Evolutionary conservation across 2,797 vertebrate genomes (phyloP).

Genomic region (Phyllotis vaccarum): DNA sequence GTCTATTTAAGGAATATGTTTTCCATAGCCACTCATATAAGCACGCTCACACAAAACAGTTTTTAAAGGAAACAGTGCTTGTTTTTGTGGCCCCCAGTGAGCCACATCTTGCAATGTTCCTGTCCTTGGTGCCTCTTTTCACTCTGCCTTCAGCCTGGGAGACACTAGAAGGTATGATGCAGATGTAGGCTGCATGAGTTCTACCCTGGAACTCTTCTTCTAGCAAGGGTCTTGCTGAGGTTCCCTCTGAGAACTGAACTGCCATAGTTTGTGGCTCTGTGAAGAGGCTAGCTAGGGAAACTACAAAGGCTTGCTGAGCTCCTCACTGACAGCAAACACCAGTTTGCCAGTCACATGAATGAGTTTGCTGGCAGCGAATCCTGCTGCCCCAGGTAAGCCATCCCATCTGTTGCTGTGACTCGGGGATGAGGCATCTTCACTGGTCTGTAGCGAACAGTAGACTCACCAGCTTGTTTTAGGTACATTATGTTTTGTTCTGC

Average conservation of each 20-base stretch:
- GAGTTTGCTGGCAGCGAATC: background rate
- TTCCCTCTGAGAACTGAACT: background rate
- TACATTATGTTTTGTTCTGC: background rate
- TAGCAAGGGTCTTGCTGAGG: background rate
- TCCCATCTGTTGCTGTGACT: background rate
- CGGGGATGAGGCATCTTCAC: background rate
- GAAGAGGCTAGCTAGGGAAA: background rate
- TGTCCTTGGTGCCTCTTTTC: background rate
- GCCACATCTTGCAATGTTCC: background rate
- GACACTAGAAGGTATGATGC: background rate
- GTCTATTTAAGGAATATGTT: background rate
- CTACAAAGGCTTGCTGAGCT: background rate
- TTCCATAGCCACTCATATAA: background rate
- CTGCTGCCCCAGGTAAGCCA: background rate
- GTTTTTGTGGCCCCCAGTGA: fast-evolving
- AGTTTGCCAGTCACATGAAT: fast-evolving
- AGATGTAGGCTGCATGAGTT: background rate
- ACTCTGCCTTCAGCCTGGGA: background rate
- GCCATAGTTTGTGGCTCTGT: background rate
- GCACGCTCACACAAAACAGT: background rate
- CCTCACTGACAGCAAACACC: background rate
- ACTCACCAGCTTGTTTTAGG: background rate
- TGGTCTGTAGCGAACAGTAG: background rate
- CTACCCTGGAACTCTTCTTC: background rate
- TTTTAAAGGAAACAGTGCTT: background rate